These are phyloP conservation scores for Eristalis arbustorum DNA, from an alignment of 2,888 invertebrate species.

Conservation along the genomic window DNA sequence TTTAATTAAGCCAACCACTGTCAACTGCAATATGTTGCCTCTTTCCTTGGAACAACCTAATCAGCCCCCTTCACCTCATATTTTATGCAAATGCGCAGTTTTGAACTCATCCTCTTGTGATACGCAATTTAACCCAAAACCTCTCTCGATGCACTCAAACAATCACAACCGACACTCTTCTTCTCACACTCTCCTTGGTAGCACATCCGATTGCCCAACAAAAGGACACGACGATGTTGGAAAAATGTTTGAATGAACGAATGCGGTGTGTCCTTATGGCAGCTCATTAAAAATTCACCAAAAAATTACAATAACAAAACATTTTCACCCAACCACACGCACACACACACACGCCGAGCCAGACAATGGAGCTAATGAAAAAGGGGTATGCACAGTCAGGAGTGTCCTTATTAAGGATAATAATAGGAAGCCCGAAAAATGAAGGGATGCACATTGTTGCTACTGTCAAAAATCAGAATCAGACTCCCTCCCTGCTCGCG, in stretches of 20 bases:
- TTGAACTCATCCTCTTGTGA: not conserved
- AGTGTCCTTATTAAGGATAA: slow-evolving; percentile 52
- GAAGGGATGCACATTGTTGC: slow-evolving; percentile 19
- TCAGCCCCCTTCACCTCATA: not conserved
- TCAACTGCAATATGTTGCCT: slow-evolving; percentile 26
- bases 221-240: slow-evolving; percentile 3
- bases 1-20: slow-evolving; percentile 16
- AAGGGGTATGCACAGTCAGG: slow-evolving; percentile 22
- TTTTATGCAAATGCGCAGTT: slow-evolving; percentile 47
- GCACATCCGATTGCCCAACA: slow-evolving; percentile 46
- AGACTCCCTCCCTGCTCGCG: slow-evolving; percentile 4
- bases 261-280: slow-evolving; percentile 61
- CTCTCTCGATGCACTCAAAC: slow-evolving; percentile 16
- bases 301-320: slow-evolving; percentile 55
- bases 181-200: slow-evolving; percentile 14
- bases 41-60: not conserved
- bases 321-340: slow-evolving; percentile 14
- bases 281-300: slow-evolving; percentile 70
- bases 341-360: not conserved
- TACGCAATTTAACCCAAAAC: slow-evolving; percentile 42
- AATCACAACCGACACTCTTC: slow-evolving; percentile 9
- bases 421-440: slow-evolving; percentile 53
- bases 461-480: slow-evolving; percentile 52
- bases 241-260: slow-evolving; percentile 21
- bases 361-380: slow-evolving; percentile 58